Base-by-base conservation (phyloP, 2,113 vertebrate species). In the Chrysemys picta region DNA sequence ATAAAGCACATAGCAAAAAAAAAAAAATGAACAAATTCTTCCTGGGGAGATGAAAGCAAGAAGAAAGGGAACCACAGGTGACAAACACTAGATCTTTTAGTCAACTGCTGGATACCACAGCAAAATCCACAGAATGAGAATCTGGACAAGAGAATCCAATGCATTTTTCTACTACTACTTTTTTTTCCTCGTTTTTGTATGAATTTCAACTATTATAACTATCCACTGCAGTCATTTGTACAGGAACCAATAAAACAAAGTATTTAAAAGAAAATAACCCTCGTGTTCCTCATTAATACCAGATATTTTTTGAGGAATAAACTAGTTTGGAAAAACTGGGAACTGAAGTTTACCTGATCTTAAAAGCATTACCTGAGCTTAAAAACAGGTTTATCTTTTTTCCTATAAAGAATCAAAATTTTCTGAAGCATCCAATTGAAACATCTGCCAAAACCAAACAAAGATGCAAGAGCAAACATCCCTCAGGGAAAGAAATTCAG, bases 71-170 rank as follows among this genome's bases (percentile, higher is more conserved):
- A 72, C n/a, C 17, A 19, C 65, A 11, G n/a, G 17, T 72, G 65
- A 72, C n/a, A 38, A 38, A 38, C 8, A 7, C 19, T 10, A 72
- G 17, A 22, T 10, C n/a, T 72, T 72, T 72, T 38, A 72, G 17
- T 38, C 17, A 72, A 22, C 19, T 11, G 38, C 65, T 72, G 17
- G 17, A 93, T 93, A 89, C 94, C 85, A 53, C 94, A 4, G 1
- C 80, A 95, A 88, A 93, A 85, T 25, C 38, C 89, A 89, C 29
- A 80, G 89, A 90, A 95, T 54, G 91, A 94, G 78, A 90, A 92
- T 93, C 97, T 94, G 91, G 84, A 35, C 84, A 88, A 89, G 56
- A 95, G 75, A 93, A 93, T 45, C 84, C n/a, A 52, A 16, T 21
- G 27, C 49, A 16, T 84, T 80, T 87, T 94, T 82, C 52, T 62